phyloP scores from a whole-genome alignment of 2,888 invertebrate genomes.

The Oscheius myriophilus region DNA sequence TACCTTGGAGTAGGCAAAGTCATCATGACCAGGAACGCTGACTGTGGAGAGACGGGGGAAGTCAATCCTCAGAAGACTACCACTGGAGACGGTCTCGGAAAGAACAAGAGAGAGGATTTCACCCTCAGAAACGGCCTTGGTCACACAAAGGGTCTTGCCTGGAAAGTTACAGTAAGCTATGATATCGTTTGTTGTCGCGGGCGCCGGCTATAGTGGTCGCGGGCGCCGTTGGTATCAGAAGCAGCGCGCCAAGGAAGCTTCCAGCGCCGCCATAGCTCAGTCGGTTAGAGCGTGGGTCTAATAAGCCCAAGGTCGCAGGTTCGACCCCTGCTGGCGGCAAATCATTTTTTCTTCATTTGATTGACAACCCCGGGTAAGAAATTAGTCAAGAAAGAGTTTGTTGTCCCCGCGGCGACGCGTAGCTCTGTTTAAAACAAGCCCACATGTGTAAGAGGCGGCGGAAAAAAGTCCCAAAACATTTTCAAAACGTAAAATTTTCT shows the following conservation, averaged over 20 bases:
- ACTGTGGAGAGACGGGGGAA: conserved; percentile 13
- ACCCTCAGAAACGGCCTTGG: conserved; percentile 28
- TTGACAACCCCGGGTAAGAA: too few relatives aligned
- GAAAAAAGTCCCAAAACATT: too few relatives aligned
- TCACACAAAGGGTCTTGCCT: conserved; percentile 49
- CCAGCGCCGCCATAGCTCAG: conserved; percentile 66
- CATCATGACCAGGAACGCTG: neutral
- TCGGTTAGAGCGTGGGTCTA: conserved; percentile 70
- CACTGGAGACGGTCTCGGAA: conserved; percentile 18
- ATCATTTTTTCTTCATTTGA: conserved; percentile 35
- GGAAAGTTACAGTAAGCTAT: conserved; percentile 7
- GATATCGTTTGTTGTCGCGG: too few relatives aligned
- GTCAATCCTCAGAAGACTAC: conserved; percentile 17
- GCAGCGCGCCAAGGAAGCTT: too few relatives aligned
- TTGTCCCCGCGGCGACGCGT: too few relatives aligned
- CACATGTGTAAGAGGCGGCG: too few relatives aligned
- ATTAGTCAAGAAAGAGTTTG: too few relatives aligned
- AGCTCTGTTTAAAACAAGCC: too few relatives aligned
- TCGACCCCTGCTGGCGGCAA: conserved; percentile 69
- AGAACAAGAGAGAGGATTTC: conserved; percentile 26
- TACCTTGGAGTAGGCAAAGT: conserved; percentile 20
- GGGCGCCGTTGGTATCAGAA: too few relatives aligned
- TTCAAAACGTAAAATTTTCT: too few relatives aligned
- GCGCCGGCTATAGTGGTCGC: too few relatives aligned
- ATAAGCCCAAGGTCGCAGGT: conserved; percentile 70